phyloP scores from a whole-genome alignment of 1,140 invertebrate genomes.

The Littorina saxatilis region DNA sequence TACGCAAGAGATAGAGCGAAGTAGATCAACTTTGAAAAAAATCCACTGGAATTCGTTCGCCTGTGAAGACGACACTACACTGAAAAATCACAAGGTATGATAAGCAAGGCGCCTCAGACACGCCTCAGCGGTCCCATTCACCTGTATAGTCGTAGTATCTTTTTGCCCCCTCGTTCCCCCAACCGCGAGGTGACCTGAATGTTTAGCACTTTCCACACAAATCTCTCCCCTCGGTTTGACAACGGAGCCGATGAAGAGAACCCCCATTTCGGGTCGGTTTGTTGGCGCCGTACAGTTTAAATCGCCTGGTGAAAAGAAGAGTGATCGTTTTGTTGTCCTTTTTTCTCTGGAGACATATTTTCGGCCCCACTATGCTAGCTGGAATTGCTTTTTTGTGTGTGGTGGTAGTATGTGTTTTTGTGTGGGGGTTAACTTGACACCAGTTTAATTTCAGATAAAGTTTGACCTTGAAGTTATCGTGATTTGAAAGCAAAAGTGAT shows the following conservation, averaged over 20 bases:
- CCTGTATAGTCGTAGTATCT: neutral
- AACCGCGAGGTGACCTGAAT: neutral
- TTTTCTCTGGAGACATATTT: too few species aligned
- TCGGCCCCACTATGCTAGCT: neutral
- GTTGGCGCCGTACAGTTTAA: neutral
- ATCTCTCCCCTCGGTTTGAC: neutral
- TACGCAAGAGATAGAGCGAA: neutral
- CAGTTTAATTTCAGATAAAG: neutral
- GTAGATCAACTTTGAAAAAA: neutral
- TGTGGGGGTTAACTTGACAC: neutral
- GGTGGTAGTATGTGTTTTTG: neutral
- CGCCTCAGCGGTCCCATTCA: neutral
- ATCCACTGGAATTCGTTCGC: neutral
- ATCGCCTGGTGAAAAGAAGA: neutral
- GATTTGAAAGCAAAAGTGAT: neutral
- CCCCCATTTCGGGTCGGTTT: neutral
- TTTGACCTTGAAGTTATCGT: too few species aligned
- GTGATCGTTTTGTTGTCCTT: neutral
- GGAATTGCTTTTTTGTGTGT: neutral
- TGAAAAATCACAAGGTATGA: neutral
- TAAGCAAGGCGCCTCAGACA: neutral
- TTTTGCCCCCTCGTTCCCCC: neutral
- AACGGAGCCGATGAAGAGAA: neutral
- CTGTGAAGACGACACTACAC: neutral
- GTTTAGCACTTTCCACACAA: neutral